A percentile compares a stretch with the other conserved stretches of the same genome.
Evolutionary conservation across 2,113 vertebrate species (phyloP).

Genomic region (Dicerorhinus sumatrensis): DNA sequence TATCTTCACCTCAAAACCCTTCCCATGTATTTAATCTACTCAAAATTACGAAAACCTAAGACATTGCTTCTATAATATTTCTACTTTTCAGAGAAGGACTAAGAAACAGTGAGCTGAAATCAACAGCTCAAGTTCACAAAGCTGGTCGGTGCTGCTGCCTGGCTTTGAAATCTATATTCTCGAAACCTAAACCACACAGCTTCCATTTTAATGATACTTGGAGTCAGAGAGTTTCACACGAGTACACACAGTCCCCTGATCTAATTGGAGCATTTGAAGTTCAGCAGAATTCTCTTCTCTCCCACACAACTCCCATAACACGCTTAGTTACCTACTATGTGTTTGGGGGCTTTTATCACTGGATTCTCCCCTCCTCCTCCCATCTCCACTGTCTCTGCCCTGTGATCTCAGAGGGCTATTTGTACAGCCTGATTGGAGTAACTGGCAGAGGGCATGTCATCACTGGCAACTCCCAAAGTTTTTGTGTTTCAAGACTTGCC

Average conservation of each 20-base stretch:
- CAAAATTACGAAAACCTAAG: background rate
- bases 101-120: background rate
- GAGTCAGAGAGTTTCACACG: background rate
- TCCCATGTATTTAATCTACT: background rate
- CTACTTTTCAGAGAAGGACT: background rate
- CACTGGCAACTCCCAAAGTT: background rate
- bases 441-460: background rate
- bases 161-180: background rate
- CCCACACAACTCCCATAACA: too few relatives aligned
- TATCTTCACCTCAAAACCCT: background rate
- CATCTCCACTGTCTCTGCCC: fast-evolving
- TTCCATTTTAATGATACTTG: background rate
- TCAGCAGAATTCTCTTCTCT: background rate
- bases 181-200: background rate
- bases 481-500: background rate
- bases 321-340: background rate
- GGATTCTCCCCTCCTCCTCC: background rate
- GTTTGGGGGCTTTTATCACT: background rate
- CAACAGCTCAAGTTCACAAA: background rate
- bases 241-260: background rate
- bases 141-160: background rate
- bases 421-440: background rate
- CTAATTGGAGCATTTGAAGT: background rate
- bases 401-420: background rate
- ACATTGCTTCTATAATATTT: background rate